Percentiles rank a stretch among this genome's conserved stretches.
phyloP scores from a whole-genome alignment of 1,140 invertebrate genomes.

The Pogonus chalceus region DNA sequence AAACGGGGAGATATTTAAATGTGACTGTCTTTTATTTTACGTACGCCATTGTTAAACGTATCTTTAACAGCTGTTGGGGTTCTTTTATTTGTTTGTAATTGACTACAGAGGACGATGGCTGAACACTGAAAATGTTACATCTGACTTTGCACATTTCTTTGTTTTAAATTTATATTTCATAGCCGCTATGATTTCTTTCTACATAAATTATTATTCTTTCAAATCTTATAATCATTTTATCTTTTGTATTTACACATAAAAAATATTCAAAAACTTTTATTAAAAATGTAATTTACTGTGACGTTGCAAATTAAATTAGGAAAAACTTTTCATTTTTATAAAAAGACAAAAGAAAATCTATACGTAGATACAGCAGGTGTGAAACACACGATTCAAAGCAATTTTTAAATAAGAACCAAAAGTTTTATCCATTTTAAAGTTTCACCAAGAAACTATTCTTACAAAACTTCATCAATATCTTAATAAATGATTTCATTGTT shows the following conservation, averaged over 20 bases:
- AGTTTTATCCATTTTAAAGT: neutral
- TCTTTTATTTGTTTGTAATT: slow-evolving; percentile 8
- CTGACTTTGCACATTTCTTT: neutral
- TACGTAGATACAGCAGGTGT: no score
- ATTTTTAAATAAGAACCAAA: no score
- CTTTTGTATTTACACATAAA: neutral
- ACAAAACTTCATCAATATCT: neutral
- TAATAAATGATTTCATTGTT: slow-evolving; percentile 14
- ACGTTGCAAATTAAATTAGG: no score
- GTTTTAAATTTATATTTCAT: neutral
- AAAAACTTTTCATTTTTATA: no score
- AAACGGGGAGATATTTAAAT: slow-evolving; percentile 9
- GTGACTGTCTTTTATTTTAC: slow-evolving; percentile 6
- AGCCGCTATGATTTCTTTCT: neutral
- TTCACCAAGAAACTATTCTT: neutral
- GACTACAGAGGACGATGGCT: neutral
- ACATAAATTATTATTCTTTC: neutral
- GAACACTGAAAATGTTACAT: neutral
- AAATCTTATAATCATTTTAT: neutral
- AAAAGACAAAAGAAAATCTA: no score
- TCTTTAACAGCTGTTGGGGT: slow-evolving; percentile 6
- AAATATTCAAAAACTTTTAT: no score
- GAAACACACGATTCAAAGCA: no score
- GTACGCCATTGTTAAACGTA: neutral
- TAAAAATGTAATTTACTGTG: no score